phyloP scores from a whole-genome alignment of 2,113 vertebrate species.

The Eurypyga helias region DNA sequence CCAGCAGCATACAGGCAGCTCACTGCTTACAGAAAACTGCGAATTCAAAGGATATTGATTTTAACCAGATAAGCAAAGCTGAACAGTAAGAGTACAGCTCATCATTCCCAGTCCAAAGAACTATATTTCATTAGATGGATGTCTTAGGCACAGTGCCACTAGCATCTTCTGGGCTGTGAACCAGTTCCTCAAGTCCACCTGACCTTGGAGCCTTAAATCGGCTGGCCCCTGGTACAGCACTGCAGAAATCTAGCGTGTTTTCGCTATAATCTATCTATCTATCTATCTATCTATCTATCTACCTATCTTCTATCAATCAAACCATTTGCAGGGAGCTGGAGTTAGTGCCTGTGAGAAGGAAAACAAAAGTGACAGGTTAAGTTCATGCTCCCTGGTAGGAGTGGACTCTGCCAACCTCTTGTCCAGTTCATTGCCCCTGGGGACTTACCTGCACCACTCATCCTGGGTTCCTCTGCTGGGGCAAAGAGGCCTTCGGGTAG shows the following conservation, averaged over 20 bases:
- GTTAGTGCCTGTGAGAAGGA: background rate
- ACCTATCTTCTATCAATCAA: background rate
- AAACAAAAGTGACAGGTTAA: background rate
- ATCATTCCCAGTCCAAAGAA: background rate
- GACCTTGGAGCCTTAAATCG: background rate
- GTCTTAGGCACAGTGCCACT: background rate
- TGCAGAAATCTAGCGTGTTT: background rate
- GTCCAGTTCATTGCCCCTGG: background rate
- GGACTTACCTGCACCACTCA: background rate
- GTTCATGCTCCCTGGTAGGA: background rate
- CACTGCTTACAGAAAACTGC: background rate
- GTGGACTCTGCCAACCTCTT: background rate
- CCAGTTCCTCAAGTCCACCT: background rate
- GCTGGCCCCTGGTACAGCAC: background rate
- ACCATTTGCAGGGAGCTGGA: background rate
- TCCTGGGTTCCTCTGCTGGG: background rate
- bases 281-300: no score
- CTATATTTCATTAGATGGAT: background rate
- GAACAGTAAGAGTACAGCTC: fast-evolving
- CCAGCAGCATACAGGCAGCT: background rate
- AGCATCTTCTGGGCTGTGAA: background rate
- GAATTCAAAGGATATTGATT: background rate
- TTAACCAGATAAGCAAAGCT: background rate
- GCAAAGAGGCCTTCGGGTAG: background rate
- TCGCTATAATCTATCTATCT: background rate